phyloP scores from a whole-genome alignment of 2,113 vertebrate genomes.

The Irena cyanogastra region DNA sequence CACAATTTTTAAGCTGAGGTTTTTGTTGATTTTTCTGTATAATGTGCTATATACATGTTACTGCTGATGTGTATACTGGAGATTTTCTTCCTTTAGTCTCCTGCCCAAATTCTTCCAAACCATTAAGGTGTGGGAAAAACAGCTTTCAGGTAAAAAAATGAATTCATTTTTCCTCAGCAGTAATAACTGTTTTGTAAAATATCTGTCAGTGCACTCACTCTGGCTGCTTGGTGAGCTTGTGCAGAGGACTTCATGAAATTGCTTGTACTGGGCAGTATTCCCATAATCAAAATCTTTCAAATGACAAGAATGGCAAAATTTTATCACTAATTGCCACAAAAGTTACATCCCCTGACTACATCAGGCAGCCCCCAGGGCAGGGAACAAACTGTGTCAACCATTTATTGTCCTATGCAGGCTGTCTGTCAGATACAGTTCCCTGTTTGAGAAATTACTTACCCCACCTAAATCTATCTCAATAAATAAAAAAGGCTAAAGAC shows the following conservation, averaged over 20 bases:
- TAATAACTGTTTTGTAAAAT: background rate
- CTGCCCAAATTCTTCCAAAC: background rate
- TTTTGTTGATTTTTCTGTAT: background rate
- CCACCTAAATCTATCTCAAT: background rate
- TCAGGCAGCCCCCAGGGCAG: background rate
- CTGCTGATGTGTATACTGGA: background rate
- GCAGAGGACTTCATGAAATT: background rate
- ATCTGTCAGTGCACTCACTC: background rate
- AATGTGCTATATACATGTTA: background rate
- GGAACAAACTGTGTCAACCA: accelerated
- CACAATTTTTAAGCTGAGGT: accelerated
- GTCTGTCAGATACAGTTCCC: background rate
- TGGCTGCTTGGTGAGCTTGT: background rate
- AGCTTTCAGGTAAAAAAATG: background rate
- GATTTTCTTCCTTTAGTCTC: background rate
- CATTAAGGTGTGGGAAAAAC: background rate
- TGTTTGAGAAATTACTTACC: background rate
- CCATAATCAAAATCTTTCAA: background rate
- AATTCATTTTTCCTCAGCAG: background rate
- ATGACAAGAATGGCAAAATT: background rate
- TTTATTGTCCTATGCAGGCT: background rate
- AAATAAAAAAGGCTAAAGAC: background rate
- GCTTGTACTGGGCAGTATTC: accelerated
- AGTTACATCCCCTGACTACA: accelerated
- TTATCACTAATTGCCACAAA: background rate